Evolutionary conservation across 2,888 invertebrate genomes (phyloP).

Genomic region (Apodemia zela): DNA sequence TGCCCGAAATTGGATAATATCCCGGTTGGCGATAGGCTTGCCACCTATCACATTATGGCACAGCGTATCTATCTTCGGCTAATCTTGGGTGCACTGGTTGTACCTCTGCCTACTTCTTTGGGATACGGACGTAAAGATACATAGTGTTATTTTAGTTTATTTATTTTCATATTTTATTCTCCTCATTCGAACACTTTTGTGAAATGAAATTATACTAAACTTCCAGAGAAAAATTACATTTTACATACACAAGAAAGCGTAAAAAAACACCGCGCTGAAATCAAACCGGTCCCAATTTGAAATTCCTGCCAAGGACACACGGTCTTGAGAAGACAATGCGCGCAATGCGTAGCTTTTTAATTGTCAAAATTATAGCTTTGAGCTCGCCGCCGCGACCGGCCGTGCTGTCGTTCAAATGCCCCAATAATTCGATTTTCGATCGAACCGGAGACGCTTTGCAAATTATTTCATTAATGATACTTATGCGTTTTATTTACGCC

Average conservation of each 20-base stretch:
- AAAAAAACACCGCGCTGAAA: slow-evolving; percentile 45
- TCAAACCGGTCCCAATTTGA: slow-evolving; percentile 58
- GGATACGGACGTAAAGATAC: too few species aligned
- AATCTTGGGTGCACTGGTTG: too few species aligned
- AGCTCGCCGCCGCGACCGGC: slow-evolving; percentile 51
- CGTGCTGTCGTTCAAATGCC: slow-evolving; percentile 40
- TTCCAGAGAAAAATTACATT: slow-evolving; percentile 40
- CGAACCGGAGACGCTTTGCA: slow-evolving; percentile 34
- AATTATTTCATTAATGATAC: slow-evolving; percentile 33
- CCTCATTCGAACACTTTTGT: neutral
- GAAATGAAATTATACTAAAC: neutral
- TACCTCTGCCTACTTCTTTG: too few species aligned
- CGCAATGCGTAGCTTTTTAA: slow-evolving; percentile 71
- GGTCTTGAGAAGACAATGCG: slow-evolving; percentile 51
- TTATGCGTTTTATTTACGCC: slow-evolving; percentile 20
- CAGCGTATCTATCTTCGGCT: too few species aligned
- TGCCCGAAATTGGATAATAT: too few species aligned
- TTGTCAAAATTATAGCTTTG: slow-evolving; percentile 74
- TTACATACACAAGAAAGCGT: slow-evolving; percentile 38
- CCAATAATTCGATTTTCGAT: slow-evolving; percentile 45
- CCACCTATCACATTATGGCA: too few species aligned
- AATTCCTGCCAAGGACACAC: slow-evolving; percentile 74
- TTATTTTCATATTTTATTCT: neutral
- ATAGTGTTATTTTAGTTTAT: too few species aligned
- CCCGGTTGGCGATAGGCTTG: too few species aligned